phyloP scores from a whole-genome alignment of 2,113 vertebrate species.

The Narcine bancroftii region DNA sequence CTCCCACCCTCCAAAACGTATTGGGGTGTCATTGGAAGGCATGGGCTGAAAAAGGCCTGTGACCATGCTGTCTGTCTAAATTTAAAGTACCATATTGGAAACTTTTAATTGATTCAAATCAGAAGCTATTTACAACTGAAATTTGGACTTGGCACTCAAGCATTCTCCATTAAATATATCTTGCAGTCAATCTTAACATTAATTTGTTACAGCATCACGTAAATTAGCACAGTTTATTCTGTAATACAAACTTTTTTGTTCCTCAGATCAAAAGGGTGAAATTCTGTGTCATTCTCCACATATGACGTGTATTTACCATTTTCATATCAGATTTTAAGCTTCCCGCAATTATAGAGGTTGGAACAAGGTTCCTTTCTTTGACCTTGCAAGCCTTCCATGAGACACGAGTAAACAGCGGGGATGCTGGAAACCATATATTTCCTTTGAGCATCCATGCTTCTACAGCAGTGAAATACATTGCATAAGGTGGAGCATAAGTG shows the following conservation, averaged over 20 bases:
- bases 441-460: not conserved
- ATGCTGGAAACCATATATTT: not conserved
- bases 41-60: too few species aligned
- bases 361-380: too few species aligned
- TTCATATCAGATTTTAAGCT: too few species aligned
- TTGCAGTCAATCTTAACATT: not conserved
- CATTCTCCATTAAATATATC: not conserved
- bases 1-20: too few species aligned
- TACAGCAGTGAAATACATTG: not conserved
- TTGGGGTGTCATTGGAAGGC: too few species aligned
- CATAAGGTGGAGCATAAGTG: not conserved
- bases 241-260: not conserved
- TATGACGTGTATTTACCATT: too few species aligned
- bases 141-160: not conserved
- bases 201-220: not conserved
- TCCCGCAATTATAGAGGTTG: too few species aligned
- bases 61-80: too few species aligned
- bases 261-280: too few species aligned
- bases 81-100: not conserved
- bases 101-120: not conserved
- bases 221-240: not conserved
- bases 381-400: too few species aligned
- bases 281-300: too few species aligned
- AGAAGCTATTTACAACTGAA: not conserved
- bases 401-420: too few species aligned